phyloP scores from a whole-genome alignment of 2,888 invertebrate genomes.

The Hyppa rectilinea region DNA sequence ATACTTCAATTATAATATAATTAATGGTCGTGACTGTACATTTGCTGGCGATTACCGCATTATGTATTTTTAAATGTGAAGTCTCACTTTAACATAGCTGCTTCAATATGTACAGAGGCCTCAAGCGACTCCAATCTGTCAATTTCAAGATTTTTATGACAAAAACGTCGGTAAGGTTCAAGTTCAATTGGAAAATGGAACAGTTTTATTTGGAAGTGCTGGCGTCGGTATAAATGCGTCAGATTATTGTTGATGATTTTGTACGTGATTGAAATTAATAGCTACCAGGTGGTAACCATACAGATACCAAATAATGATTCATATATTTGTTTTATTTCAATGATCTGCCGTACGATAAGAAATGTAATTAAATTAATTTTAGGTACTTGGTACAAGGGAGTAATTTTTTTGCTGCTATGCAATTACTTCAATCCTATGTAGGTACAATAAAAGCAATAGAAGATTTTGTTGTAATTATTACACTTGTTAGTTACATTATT shows the following conservation, averaged over 20 bases:
- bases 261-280: conserved; percentile 4
- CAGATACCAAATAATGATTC: conserved; percentile 1
- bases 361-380: neutral
- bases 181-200: too few relatives aligned
- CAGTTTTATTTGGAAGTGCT: too few relatives aligned
- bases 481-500: too few relatives aligned
- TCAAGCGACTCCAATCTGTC: too few relatives aligned
- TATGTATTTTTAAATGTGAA: too few relatives aligned
- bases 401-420: neutral
- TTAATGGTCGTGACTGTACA: too few relatives aligned
- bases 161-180: too few relatives aligned
- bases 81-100: too few relatives aligned
- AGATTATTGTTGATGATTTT: neutral
- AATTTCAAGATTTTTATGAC: too few relatives aligned
- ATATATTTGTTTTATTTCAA: neutral
- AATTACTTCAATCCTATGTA: neutral
- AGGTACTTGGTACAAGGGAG: neutral
- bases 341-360: neutral
- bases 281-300: neutral
- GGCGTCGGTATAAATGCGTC: neutral
- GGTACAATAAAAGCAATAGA: neutral
- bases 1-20: too few relatives aligned
- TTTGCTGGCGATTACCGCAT: neutral
- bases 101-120: neutral
- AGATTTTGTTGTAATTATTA: neutral